Evolutionary conservation across 2,888 invertebrate species (phyloP).

Genomic region (Bellardia bayeri): DNA sequence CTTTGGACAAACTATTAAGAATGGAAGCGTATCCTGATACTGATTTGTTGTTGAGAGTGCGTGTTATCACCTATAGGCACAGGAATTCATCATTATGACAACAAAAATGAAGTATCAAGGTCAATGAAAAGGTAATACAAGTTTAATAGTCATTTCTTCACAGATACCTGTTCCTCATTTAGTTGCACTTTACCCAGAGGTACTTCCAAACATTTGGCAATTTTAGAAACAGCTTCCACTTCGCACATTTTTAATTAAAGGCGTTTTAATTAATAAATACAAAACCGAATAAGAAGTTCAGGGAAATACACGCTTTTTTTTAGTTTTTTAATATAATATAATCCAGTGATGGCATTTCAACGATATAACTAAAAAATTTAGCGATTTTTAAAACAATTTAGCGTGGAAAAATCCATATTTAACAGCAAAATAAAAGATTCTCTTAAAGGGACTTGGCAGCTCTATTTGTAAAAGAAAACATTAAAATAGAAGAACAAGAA

Average conservation of each 20-base stretch:
- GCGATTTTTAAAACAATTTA: no score
- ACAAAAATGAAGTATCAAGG: conserved; percentile 36
- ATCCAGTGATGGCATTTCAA: no score
- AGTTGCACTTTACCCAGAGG: conserved; percentile 85
- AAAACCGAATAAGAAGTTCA: neutral
- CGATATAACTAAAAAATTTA: no score
- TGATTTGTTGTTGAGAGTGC: conserved; percentile 84
- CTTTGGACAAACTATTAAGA: conserved; percentile 84
- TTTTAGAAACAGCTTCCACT: conserved; percentile 84
- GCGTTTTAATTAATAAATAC: neutral
- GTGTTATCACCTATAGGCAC: conserved; percentile 85
- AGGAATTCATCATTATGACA: neutral
- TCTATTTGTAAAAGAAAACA: no score
- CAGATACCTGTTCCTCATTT: conserved; percentile 85
- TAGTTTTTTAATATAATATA: neutral
- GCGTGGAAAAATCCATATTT: no score
- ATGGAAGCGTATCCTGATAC: conserved; percentile 86
- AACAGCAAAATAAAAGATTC: no score
- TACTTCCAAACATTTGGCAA: conserved; percentile 86
- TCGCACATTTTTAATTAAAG: conserved; percentile 80
- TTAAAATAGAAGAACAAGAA: no score
- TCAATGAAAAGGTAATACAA: conserved; percentile 8
- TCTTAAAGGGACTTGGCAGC: no score
- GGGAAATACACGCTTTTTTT: conserved; percentile 10
- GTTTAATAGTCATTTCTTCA: neutral